These are phyloP conservation scores for Drosophila prostipennis DNA, from an alignment of 2,888 invertebrate genomes.

Conservation along the genomic window DNA sequence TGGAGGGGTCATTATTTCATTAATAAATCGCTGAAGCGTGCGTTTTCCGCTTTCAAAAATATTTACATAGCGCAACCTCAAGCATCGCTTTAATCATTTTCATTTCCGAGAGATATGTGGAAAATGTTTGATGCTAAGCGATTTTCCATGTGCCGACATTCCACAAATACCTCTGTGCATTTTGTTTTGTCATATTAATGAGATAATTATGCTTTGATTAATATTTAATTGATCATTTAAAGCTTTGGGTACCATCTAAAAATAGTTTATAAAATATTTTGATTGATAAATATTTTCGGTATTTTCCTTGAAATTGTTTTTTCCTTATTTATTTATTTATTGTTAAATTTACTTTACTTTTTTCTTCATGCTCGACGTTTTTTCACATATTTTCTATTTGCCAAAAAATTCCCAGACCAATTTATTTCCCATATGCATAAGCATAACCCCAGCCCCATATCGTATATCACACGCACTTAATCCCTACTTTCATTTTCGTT, in stretches of 20 bases:
- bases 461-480: constrained; percentile 48
- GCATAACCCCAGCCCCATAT: constrained; percentile 29
- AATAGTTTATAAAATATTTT: neutral
- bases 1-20: constrained; percentile 46
- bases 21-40: constrained; percentile 54
- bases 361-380: neutral
- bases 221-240: constrained; percentile 18
- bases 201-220: constrained; percentile 17
- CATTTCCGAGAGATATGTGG: constrained; percentile 2
- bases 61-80: constrained; percentile 29
- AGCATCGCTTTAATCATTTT: constrained; percentile 21
- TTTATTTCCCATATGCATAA: constrained; percentile 25
- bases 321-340: neutral
- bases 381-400: neutral
- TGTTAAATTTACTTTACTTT: neutral
- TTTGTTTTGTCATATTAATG: constrained; percentile 13
- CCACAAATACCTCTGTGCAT: constrained; percentile 9
- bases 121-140: constrained; percentile 14
- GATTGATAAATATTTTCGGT: neutral
- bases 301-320: constrained; percentile 1
- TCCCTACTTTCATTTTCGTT: constrained; percentile 55
- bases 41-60: constrained; percentile 11
- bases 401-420: constrained; percentile 27
- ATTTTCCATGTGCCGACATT: constrained; percentile 26
- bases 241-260: neutral